Evolutionary conservation across 2,113 vertebrate genomes (phyloP), one percentile per base, ranked within the genome.

Genomic region (Pampusana beccarii): DNA sequence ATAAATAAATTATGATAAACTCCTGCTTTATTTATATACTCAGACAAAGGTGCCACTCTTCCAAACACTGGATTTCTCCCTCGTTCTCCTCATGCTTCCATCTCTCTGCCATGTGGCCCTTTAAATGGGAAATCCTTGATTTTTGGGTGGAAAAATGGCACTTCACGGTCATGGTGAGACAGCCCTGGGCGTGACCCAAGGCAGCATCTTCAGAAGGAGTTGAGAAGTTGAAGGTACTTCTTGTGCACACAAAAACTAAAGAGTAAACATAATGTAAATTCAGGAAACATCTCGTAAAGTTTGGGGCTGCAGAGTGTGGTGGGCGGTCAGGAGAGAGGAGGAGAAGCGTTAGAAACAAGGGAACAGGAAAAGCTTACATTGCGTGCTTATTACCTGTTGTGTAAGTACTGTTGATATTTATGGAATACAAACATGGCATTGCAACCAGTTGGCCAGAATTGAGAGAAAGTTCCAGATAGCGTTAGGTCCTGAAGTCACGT

Each of bases 1-100:
- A 97, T 97, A 95, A 97, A 97, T 97, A 97, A 97, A 97, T 97
- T 44, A 97, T 97, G 75, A 97, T 97, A 93, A 96, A 93, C 79
- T 96, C 82, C 54, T 96, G 53, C 94, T 93, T 97, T 96, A 97
- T 97, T 95, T 96, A 95, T 97, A 87, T 80, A 85, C 72, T 90
- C 83, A 95, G 95, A 89, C 58, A 84, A 66, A 83, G 48, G 64
- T 94, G n/a, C 80, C 56, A 67, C 75, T 93, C 87, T 83, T 91
- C 85, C 58, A 78, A 86, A 83, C 16, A 13, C 50, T 88, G 81
- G 25, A 31, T 67, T 65, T 51, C n/a, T 82, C 14, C 14, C 15
- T 79, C 9, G n/a, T 71, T 34, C 58, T 70, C 14, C 25, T 60
- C 15, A 6, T 72, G 33, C 36, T 86, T 74, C 73, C 19, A 69